Percentiles rank a stretch among this genome's conserved stretches.
Conservation (phyloP, 2,797 vertebrate species). For the Sardinella longiceps region DNA sequence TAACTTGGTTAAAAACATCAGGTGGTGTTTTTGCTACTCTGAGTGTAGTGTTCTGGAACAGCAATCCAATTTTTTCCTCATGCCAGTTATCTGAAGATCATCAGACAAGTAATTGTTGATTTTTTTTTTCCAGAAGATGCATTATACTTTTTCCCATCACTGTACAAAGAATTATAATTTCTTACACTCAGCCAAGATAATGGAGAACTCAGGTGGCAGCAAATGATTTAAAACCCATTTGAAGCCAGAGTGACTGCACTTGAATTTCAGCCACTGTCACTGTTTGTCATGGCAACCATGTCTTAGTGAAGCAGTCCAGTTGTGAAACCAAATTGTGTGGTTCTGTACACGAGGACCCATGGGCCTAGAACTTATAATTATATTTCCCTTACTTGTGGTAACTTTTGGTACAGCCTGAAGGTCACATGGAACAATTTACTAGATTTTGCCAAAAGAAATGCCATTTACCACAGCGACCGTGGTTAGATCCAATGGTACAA, state of each 20-base stretch:
- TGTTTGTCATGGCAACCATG: conserved; percentile 78
- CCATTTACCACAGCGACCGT: too few relatives aligned
- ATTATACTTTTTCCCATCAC: not conserved
- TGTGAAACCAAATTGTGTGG: conserved; percentile 55
- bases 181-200: conserved; percentile 35
- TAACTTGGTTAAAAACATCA: conserved; percentile 26
- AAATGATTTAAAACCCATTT: conserved; percentile 53
- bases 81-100: not conserved
- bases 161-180: conserved; percentile 21
- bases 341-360: conserved; percentile 23
- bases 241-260: conserved; percentile 37
- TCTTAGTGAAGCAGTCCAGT: conserved; percentile 72
- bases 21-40: conserved; percentile 4
- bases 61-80: not conserved
- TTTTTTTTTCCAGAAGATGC: not conserved
- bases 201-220: conserved; percentile 38
- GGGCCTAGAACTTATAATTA: conserved; percentile 55
- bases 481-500: not conserved
- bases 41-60: not conserved
- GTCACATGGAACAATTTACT: conserved; percentile 37
- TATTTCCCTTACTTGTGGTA: conserved; percentile 42
- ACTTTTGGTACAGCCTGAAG: conserved; percentile 42
- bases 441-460: not conserved
- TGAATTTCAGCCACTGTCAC: conserved; percentile 52
- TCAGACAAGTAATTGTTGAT: conserved; percentile 25